Conservation (phyloP, 2,888 invertebrate species). For the Plagodis dolabraria region DNA sequence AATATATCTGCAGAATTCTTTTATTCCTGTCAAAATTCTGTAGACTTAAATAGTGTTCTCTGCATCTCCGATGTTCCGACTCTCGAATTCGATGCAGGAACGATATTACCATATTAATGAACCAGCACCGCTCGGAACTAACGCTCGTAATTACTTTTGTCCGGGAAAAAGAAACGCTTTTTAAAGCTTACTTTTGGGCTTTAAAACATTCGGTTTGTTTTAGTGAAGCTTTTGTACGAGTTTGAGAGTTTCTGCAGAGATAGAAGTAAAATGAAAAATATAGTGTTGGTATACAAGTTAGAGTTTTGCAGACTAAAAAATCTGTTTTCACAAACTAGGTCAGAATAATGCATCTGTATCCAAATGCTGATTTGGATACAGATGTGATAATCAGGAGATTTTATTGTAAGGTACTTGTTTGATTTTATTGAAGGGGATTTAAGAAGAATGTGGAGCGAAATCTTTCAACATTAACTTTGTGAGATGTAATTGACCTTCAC, state of each 20-base stretch:
- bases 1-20: too few relatives aligned
- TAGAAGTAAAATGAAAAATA: background rate
- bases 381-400: too few relatives aligned
- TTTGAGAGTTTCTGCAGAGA: slow-evolving; percentile 4
- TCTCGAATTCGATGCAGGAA: slow-evolving; percentile 37
- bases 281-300: background rate
- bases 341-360: too few relatives aligned
- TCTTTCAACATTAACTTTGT: too few relatives aligned
- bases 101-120: slow-evolving; percentile 67
- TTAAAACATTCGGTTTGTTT: slow-evolving; percentile 24
- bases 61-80: slow-evolving; percentile 15
- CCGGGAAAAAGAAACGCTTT: slow-evolving; percentile 25
- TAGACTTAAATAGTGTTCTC: slow-evolving; percentile 1
- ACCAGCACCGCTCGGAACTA: slow-evolving; percentile 39
- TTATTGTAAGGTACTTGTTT: too few relatives aligned
- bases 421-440: too few relatives aligned
- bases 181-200: slow-evolving; percentile 27
- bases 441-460: too few relatives aligned
- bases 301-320: background rate
- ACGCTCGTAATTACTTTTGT: slow-evolving; percentile 57
- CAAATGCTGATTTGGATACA: too few relatives aligned
- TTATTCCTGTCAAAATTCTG: background rate
- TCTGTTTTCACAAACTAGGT: too few relatives aligned
- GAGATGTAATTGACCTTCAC: too few relatives aligned
- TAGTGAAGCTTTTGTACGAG: slow-evolving; percentile 6